Evolutionary conservation across 2,797 vertebrate species (phyloP), one percentile per base, ranked within the genome.

Genomic region (Eleutherodactylus coqui): DNA sequence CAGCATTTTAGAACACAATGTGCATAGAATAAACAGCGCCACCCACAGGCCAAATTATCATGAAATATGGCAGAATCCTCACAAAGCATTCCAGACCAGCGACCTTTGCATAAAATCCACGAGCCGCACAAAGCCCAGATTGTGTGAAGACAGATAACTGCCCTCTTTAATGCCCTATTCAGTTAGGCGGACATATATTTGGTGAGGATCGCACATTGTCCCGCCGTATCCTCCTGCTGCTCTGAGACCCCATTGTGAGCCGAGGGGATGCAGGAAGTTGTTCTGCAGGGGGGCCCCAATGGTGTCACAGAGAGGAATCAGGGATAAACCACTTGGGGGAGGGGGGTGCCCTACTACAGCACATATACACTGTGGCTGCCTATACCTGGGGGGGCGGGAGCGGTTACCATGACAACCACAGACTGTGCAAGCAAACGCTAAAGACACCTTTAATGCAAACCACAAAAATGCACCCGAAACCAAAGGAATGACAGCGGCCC

Each of bases 351-450:
- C 47, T 34, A 55, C 51, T 47, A 77, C 29, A 55, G 49, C 51
- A 38, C 49, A n/a, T 58, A 69, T 36, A 29, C 43, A 72, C 5
- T n/a, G 24, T 19, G n/a, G 19, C 17, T 16, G 62, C 13, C 62
- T 67, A 69, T 81, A 81, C 62, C 62, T 69, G 62, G n/a, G 13
- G 58, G 41, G 9, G 51, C 34, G 76, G 21, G 32, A 41, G 75
- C 70, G 53, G 86, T 83, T 62, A 34, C 34, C 41, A 87, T 87
- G 82, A 60, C 45, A 87, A 87, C 86, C 43, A 27, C 36, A 87
- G 69, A 80, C 70, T 13, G 53, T 38, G 55, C 64, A 79, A 64
- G 64, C 64, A 77, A 79, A 79, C 8, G 36, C 62, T 43, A 55
- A 47, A 77, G 72, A 60, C 70, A 76, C 69, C 79, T 82, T 27